These are phyloP conservation scores for Cuniculus paca DNA, from an alignment of 2,797 vertebrate species.

Conservation along the genomic window DNA sequence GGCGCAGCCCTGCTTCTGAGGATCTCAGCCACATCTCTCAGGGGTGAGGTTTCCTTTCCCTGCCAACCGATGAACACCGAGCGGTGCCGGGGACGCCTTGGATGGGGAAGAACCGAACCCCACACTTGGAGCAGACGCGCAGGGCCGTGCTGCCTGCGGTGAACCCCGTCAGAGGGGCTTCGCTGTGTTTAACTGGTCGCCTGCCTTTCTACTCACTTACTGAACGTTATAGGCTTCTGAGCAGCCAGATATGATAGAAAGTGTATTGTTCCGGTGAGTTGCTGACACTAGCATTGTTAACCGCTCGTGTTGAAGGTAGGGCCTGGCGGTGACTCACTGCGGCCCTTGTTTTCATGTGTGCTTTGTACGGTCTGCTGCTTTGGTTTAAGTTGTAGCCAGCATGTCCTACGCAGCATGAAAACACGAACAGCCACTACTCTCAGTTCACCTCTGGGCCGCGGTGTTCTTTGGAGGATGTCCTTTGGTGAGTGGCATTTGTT, in stretches of 20 bases:
- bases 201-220: background rate
- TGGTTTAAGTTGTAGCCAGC: background rate
- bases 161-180: background rate
- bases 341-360: background rate
- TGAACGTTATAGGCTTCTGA: background rate
- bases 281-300: background rate
- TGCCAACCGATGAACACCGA: background rate
- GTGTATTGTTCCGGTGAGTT: background rate
- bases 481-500: background rate
- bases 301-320: background rate
- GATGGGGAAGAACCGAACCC: background rate
- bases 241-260: background rate
- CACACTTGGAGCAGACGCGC: background rate
- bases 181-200: background rate
- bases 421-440: background rate
- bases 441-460: background rate
- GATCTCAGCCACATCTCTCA: background rate
- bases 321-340: background rate
- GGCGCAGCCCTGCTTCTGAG: background rate
- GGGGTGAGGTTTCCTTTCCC: background rate
- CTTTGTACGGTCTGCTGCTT: background rate
- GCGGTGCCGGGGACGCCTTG: background rate
- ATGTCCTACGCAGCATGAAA: background rate
- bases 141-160: background rate
- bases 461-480: slow-evolving; percentile 19